These are phyloP conservation scores for Drosophila atripex DNA, from an alignment of 2,888 invertebrate genomes.

Conservation along the genomic window DNA sequence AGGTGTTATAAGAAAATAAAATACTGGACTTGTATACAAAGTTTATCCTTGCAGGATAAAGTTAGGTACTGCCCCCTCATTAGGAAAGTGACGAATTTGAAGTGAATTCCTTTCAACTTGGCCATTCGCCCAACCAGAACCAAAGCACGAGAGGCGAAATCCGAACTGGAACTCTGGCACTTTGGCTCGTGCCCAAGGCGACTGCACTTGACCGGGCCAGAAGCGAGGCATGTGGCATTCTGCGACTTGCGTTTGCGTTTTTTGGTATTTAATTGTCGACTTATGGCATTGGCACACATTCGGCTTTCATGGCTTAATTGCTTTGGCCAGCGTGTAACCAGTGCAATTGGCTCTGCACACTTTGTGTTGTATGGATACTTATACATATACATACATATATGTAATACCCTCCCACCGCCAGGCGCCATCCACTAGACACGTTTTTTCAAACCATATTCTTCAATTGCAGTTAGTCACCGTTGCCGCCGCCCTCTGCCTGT, in stretches of 20 bases:
- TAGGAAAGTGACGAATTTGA: too few species aligned
- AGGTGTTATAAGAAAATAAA: background rate
- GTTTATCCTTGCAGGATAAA: too few species aligned
- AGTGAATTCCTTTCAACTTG: constrained; percentile 4
- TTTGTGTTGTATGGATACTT: background rate
- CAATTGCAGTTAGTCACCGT: constrained; percentile 79
- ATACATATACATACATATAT: constrained; percentile 2
- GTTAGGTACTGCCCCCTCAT: too few species aligned
- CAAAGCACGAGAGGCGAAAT: constrained; percentile 12
- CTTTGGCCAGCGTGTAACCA: constrained; percentile 56
- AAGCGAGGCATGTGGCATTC: constrained; percentile 56
- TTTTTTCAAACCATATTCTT: constrained; percentile 5
- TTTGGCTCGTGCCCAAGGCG: constrained; percentile 50
- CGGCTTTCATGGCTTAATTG: constrained; percentile 63
- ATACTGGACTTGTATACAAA: background rate
- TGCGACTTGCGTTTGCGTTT: constrained; percentile 44
- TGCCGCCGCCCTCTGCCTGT: constrained; percentile 80
- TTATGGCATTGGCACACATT: constrained; percentile 78
- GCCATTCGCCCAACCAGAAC: constrained; percentile 27
- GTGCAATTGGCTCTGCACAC: constrained; percentile 26
- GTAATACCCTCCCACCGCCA: background rate
- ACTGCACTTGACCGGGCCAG: constrained; percentile 49
- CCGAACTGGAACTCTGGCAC: constrained; percentile 35
- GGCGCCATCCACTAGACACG: background rate
- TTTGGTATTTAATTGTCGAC: constrained; percentile 67